A percentile compares a stretch with the other conserved stretches of the same genome.
phyloP scores from a whole-genome alignment of 2,797 vertebrate genomes.

The Mus caroli region DNA sequence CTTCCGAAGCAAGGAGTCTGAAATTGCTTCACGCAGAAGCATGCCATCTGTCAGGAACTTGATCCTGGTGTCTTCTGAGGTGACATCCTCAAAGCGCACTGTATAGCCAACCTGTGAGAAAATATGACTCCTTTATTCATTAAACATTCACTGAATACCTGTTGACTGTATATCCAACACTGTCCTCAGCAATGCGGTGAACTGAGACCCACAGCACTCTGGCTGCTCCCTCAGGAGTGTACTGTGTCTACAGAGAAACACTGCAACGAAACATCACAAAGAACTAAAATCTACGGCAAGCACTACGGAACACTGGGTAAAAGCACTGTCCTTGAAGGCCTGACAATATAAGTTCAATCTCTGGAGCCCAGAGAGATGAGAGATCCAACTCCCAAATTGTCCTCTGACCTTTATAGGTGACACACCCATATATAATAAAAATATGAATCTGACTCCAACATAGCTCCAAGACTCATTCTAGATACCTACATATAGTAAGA shows the following conservation, averaged over 20 bases:
- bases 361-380: not conserved
- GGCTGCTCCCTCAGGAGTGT: not conserved
- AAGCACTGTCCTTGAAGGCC: not conserved
- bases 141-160: not conserved
- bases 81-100: conserved; percentile 97
- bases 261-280: not conserved
- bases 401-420: not conserved
- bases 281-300: not conserved
- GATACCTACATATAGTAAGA: not conserved
- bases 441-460: not conserved
- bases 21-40: conserved; percentile 96
- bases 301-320: not conserved
- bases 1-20: conserved; percentile 94
- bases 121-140: not conserved
- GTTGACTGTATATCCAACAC: not conserved
- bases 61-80: conserved; percentile 93
- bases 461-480: not conserved
- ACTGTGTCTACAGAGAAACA: not conserved
- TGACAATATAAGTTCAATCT: not conserved
- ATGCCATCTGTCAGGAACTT: conserved; percentile 98
- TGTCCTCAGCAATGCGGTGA: not conserved
- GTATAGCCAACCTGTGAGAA: conserved; percentile 95
- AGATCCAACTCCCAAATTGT: not conserved
- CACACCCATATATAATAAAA: not conserved
- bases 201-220: not conserved